Base-by-base conservation (phyloP, 37 sponge, comb jelly and placozoan genomes). In the Bolinopsis microptera region DNA sequence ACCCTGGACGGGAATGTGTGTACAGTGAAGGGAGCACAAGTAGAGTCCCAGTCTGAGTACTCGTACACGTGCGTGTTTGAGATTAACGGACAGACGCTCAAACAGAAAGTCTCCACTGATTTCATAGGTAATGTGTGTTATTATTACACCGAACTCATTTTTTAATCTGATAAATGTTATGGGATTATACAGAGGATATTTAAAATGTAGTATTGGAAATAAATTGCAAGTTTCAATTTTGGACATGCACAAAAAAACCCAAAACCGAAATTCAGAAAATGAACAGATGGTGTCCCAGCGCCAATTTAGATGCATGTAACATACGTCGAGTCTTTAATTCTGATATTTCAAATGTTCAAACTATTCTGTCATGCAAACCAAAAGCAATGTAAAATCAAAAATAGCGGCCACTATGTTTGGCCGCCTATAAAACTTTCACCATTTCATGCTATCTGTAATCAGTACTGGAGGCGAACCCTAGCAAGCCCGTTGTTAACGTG, bases 71-170 rank as follows among this genome's bases (percentile, higher is more conserved):
- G 75, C 18, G 75, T 72, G 27, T 72, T 72, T n/a, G 75, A 72
- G 31, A 72, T 72, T n/a, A 72, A 72, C 75, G 31, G 75, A 23
- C 75, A 72, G 75, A 72, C 75, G 13, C 26, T 72, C 5, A 5
- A n/a, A 5, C 75, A 72, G 75, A 28, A 72, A 72, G 75, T 72
- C 75, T 72, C 75, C 26, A 72, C 75, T 8, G 75, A 72, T 72
- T 72, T 72, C 26, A 72, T 72, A 72, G 75, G 75, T 72, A 72
- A 72, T 72, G 75, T 28, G 75, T 67, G 68, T 21, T 67, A 67
- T 21, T 67, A 21, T 67, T 67, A 67, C 68, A 67, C 68, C 21
- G 68, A 13, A 67, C 68, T 13, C 21, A 21, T 21, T 67, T 67
- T 67, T 67, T n/a, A n/a, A n/a, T n/a, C n/a, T n/a, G n/a, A n/a